phyloP scores from a whole-genome alignment of 2,888 invertebrate species.

The Phyllotreta striolata region DNA sequence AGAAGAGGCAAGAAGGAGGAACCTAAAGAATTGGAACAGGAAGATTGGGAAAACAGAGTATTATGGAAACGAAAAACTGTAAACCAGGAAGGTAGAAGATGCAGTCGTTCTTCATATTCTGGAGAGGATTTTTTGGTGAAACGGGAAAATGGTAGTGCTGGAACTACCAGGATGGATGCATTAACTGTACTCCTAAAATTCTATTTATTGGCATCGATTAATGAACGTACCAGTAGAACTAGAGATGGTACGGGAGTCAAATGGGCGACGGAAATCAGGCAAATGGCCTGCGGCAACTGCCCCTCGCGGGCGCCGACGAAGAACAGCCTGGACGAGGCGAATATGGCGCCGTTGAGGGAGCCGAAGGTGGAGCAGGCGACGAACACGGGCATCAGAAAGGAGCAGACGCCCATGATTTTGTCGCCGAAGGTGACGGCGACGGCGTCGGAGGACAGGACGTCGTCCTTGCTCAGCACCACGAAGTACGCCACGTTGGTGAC shows the following conservation, averaged over 20 bases:
- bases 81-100: no score
- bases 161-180: no score
- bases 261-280: constrained; percentile 79
- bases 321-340: constrained; percentile 93
- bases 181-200: no score
- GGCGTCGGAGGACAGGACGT: constrained; percentile 90
- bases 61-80: no score
- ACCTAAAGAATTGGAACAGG: no score
- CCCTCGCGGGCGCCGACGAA: constrained; percentile 92
- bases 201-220: background rate
- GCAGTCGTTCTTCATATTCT: no score
- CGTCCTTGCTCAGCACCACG: constrained; percentile 82
- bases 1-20: no score
- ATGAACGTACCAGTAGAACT: constrained; percentile 76
- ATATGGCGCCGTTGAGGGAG: constrained; percentile 92
- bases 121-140: no score
- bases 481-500: constrained; percentile 90
- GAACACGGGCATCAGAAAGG: constrained; percentile 89
- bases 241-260: constrained; percentile 84
- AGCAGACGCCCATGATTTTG: constrained; percentile 75
- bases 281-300: constrained; percentile 83
- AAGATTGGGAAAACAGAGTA: no score
- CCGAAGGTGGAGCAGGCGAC: constrained; percentile 94
- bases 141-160: no score
- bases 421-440: constrained; percentile 96